Conservation (phyloP, 2,888 invertebrate genomes). For the Unio delphinus region DNA sequence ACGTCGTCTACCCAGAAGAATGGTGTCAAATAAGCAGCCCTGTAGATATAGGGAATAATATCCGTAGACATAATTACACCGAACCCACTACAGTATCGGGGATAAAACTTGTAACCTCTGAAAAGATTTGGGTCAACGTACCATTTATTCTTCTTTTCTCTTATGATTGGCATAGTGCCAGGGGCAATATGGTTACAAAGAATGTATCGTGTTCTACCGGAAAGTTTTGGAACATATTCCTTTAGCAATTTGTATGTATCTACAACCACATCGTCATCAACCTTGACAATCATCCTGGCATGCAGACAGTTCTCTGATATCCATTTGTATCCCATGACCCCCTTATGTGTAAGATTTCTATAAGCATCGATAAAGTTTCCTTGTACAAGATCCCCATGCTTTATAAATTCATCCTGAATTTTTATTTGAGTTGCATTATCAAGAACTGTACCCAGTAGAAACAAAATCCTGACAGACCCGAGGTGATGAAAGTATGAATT, state of each 20-base stretch:
- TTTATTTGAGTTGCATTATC: too few species aligned
- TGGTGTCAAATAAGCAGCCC: slow-evolving; percentile 25
- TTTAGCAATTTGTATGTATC: slow-evolving; percentile 31
- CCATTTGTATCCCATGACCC: slow-evolving; percentile 53
- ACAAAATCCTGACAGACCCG: neutral
- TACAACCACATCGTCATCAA: slow-evolving; percentile 52
- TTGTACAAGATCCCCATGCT: too few species aligned
- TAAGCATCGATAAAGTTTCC: slow-evolving; percentile 44
- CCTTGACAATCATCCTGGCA: slow-evolving; percentile 36
- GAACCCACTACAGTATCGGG: slow-evolving; percentile 33
- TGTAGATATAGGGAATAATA: slow-evolving; percentile 27
- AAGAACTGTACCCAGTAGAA: too few species aligned
- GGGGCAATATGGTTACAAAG: slow-evolving; percentile 30
- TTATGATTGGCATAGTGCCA: slow-evolving; percentile 29
- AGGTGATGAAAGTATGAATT: too few species aligned
- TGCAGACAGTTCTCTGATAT: slow-evolving; percentile 31
- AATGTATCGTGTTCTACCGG: slow-evolving; percentile 20
- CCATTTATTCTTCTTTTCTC: slow-evolving; percentile 28
- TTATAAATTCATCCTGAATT: too few species aligned
- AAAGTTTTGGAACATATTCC: slow-evolving; percentile 17
- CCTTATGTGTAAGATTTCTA: slow-evolving; percentile 50
- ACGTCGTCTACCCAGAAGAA: slow-evolving; percentile 41
- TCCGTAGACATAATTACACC: slow-evolving; percentile 30
- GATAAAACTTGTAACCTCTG: slow-evolving; percentile 26
- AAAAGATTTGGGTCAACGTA: slow-evolving; percentile 21